Conservation (phyloP, 92 coral and sea anemone genomes). For the Siderastrea radians region DNA sequence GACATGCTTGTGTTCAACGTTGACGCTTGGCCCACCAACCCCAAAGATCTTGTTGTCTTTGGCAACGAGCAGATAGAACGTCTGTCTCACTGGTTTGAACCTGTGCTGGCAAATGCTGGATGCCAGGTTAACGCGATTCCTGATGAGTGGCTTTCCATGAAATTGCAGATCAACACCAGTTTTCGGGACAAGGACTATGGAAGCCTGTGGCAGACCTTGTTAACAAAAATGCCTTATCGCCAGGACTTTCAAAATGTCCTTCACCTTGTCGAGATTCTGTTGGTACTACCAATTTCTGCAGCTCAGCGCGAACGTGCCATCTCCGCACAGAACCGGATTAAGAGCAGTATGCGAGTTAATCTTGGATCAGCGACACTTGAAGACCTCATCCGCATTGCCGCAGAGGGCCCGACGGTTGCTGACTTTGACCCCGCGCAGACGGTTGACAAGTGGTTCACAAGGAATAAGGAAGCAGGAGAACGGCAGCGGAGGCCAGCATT, state of each 20-base stretch:
- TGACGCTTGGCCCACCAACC: constrained; percentile 21
- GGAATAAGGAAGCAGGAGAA: constrained; percentile 42
- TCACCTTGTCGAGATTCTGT: constrained; percentile 58
- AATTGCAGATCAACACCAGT: constrained; percentile 11
- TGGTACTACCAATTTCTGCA: constrained; percentile 65
- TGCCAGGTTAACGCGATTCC: neutral
- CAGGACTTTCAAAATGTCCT: constrained; percentile 52
- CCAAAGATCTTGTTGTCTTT: constrained; percentile 27
- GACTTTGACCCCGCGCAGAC: constrained; percentile 64
- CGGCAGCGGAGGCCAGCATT: constrained; percentile 51
- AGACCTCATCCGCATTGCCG: constrained; percentile 55
- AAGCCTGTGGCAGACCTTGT: constrained; percentile 43
- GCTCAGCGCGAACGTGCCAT: constrained; percentile 66
- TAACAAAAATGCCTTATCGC: constrained; percentile 34
- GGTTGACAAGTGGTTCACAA: constrained; percentile 27
- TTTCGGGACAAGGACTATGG: constrained; percentile 44
- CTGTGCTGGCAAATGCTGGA: constrained; percentile 14
- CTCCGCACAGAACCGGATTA: constrained; percentile 70
- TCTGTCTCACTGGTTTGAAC: neutral
- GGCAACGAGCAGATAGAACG: constrained; percentile 15
- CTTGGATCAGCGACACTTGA: constrained; percentile 59
- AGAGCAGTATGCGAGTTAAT: constrained; percentile 52
- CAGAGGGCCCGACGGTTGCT: constrained; percentile 39
- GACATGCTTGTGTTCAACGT: constrained; percentile 8
- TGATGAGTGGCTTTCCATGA: constrained; percentile 16